A percentile compares a stretch with the other conserved stretches of the same genome.
Evolutionary conservation across 2,797 vertebrate genomes (phyloP).

Genomic region (Danionella dracula): DNA sequence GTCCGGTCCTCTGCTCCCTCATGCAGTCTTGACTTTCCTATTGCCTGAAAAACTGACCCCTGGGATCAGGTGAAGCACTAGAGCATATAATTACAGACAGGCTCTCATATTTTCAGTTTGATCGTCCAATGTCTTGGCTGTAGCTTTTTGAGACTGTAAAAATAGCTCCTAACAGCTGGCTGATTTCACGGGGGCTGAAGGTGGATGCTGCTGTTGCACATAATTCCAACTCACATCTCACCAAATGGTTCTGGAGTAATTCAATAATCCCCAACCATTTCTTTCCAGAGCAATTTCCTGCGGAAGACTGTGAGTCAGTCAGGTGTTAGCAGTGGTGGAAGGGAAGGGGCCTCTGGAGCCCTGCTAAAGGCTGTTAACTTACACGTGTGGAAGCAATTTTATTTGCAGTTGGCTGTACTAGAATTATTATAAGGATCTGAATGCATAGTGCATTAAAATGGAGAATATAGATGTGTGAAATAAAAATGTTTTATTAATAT

Average conservation of each 20-base stretch:
- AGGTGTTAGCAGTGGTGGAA: constrained; percentile 27
- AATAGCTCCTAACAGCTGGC: constrained; percentile 50
- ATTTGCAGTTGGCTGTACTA: constrained; percentile 6
- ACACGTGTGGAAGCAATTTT: background rate
- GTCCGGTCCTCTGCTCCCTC: constrained; percentile 22
- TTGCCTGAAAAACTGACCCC: background rate
- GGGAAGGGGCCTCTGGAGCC: background rate
- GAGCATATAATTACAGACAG: background rate
- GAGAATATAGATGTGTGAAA: no score
- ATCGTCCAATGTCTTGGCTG: background rate
- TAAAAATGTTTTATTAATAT: no score
- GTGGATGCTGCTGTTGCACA: constrained; percentile 36
- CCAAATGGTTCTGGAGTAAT: constrained; percentile 31
- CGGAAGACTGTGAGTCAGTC: constrained; percentile 16
- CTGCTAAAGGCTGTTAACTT: constrained; percentile 17
- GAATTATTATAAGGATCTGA: background rate
- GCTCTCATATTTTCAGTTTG: background rate
- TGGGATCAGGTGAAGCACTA: constrained; percentile 3
- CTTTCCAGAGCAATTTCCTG: constrained; percentile 38
- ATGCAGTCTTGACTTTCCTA: constrained; percentile 13
- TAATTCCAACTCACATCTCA: constrained; percentile 29
- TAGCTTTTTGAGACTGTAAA: constrained; percentile 48
- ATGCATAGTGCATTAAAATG: no score
- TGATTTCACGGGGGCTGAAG: constrained; percentile 46
- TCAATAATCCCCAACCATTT: constrained; percentile 37